Percentiles rank a stretch among this genome's conserved stretches.
Conservation (phyloP, 1,140 invertebrate genomes). For the Lucilia sericata region DNA sequence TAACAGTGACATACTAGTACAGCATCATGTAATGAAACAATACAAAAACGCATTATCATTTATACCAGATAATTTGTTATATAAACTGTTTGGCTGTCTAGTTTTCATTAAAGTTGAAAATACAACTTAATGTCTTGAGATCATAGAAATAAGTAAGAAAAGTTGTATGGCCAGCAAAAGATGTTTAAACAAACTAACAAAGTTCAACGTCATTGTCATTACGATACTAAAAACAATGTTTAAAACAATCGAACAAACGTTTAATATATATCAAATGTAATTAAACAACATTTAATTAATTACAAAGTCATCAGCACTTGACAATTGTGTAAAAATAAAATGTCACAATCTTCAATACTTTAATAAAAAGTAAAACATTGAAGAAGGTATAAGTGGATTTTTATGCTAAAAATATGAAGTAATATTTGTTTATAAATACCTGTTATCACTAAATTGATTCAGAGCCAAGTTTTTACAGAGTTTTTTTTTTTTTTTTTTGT, state of each 20-base stretch:
- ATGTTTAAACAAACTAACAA: background rate
- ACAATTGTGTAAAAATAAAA: background rate
- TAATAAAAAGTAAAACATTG: background rate
- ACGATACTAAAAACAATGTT: background rate
- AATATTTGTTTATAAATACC: background rate
- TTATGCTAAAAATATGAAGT: background rate
- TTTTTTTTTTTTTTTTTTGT: no score
- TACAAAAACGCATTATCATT: background rate
- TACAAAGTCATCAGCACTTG: background rate
- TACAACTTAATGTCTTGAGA: background rate
- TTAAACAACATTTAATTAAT: background rate
- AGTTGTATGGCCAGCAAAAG: background rate
- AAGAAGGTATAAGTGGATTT: conserved; percentile 3
- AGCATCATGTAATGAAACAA: background rate
- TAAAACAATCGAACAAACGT: background rate
- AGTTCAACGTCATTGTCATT: conserved; percentile 13
- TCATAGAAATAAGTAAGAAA: background rate
- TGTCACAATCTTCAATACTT: conserved; percentile 1
- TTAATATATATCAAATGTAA: background rate
- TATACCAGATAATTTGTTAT: background rate
- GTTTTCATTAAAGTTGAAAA: background rate
- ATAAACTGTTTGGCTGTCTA: background rate
- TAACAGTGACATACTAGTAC: no score
- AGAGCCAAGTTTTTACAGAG: conserved; percentile 22
- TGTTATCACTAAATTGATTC: conserved; percentile 12